A percentile compares a stretch with the other conserved stretches of the same genome.
Evolutionary conservation across 2,888 invertebrate species (phyloP).

Genomic region (Rhaphigaster nebulosa): DNA sequence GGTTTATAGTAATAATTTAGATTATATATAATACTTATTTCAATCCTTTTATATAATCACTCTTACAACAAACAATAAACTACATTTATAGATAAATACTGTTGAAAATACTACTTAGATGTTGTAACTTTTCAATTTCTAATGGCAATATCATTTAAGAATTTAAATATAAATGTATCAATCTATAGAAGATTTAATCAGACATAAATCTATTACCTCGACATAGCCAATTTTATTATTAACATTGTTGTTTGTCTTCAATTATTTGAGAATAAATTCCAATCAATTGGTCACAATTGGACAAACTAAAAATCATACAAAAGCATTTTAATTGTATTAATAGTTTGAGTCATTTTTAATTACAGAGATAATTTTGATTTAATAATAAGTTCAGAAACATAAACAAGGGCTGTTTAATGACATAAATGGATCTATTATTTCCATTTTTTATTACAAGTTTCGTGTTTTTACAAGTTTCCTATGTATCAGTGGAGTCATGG

Average conservation of each 20-base stretch:
- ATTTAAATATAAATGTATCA: constrained; percentile 7
- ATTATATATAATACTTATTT: constrained; percentile 27
- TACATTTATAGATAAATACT: constrained; percentile 13
- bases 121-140: not conserved
- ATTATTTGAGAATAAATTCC: not conserved
- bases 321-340: not conserved
- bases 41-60: not conserved
- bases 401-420: too few relatives aligned
- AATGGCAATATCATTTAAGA: constrained; percentile 1
- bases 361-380: not conserved
- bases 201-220: not conserved
- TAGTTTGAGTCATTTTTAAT: not conserved
- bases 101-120: not conserved
- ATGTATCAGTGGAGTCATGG: too few relatives aligned
- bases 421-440: too few relatives aligned
- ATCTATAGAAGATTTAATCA: not conserved
- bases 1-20: constrained; percentile 9
- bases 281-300: not conserved
- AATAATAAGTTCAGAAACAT: too few relatives aligned
- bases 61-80: not conserved
- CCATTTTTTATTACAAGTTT: too few relatives aligned
- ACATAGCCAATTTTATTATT: not conserved
- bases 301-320: not conserved
- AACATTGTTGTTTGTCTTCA: not conserved
- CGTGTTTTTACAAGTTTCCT: too few relatives aligned